Evolutionary conservation across 2,113 vertebrate genomes (phyloP).

Genomic region (Odontesthes bonariensis): DNA sequence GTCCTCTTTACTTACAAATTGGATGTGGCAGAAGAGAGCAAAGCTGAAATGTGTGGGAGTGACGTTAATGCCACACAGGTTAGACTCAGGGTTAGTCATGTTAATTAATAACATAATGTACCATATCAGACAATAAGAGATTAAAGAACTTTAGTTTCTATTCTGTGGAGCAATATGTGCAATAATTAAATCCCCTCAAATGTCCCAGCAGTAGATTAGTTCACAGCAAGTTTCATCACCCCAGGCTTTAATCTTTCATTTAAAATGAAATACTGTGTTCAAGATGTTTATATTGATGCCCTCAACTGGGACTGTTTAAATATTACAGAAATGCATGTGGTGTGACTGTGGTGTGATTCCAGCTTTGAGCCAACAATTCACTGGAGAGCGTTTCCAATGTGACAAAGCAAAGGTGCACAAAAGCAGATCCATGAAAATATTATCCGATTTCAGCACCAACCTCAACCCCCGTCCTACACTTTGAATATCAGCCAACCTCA

Average conservation of each 20-base stretch:
- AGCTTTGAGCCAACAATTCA: background rate
- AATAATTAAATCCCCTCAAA: background rate
- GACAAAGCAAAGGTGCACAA: background rate
- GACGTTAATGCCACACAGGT: background rate
- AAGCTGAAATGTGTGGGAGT: conserved; percentile 1
- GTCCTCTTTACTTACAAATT: conserved; percentile 5
- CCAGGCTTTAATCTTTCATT: background rate
- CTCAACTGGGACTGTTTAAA: background rate
- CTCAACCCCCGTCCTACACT: background rate
- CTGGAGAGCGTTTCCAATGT: no score
- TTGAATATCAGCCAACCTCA: background rate
- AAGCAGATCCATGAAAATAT: background rate
- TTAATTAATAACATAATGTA: conserved; percentile 23
- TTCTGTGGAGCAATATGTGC: background rate
- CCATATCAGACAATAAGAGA: conserved; percentile 8
- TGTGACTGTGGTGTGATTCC: background rate
- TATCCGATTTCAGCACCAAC: background rate
- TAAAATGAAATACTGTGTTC: no score
- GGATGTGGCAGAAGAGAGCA: conserved; percentile 2
- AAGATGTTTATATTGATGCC: background rate
- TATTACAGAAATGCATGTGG: background rate
- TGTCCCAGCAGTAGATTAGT: background rate
- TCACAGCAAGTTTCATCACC: background rate
- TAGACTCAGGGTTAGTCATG: background rate
- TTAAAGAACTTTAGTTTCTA: background rate